These are phyloP conservation scores for Drosophila kambysellisi DNA, from an alignment of 2,888 invertebrate species.

Conservation along the genomic window DNA sequence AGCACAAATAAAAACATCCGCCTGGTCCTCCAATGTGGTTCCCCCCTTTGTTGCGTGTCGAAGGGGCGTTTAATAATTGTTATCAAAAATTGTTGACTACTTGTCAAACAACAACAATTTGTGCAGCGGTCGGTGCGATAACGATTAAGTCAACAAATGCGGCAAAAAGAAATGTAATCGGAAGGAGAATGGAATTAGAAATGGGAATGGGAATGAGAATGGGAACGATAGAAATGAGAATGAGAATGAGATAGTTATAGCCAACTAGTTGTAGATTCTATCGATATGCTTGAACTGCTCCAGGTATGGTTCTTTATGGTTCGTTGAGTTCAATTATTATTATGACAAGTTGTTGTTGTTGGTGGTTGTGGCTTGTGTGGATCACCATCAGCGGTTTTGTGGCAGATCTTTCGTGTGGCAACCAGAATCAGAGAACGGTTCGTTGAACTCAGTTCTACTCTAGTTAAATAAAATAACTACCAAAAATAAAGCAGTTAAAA, in stretches of 20 bases:
- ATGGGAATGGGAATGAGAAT: neutral
- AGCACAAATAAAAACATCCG: constrained; percentile 67
- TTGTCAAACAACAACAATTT: constrained; percentile 79
- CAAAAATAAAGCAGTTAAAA: neutral
- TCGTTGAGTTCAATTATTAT: constrained; percentile 64
- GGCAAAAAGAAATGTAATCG: constrained; percentile 33
- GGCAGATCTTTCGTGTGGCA: constrained; percentile 38
- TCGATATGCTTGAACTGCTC: constrained; percentile 65
- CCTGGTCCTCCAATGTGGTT: neutral
- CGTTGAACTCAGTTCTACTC: constrained; percentile 49
- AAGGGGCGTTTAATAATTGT: constrained; percentile 60
- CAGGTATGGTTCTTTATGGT: constrained; percentile 55
- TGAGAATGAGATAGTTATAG: constrained; percentile 1
- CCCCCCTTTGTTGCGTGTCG: constrained; percentile 27
- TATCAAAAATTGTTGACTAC: constrained; percentile 76
- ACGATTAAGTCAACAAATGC: constrained; percentile 71
- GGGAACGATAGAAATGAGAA: neutral
- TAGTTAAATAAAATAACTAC: constrained; percentile 34
- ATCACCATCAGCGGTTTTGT: constrained; percentile 43
- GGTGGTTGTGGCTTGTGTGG: constrained; percentile 24
- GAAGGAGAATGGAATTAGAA: constrained; percentile 2
- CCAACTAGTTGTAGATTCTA: constrained; percentile 26
- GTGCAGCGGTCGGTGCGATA: constrained; percentile 67
- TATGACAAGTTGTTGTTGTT: constrained; percentile 57
- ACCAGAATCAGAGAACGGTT: constrained; percentile 23